phyloP scores from a whole-genome alignment of 2,797 vertebrate species.

The Cyclura pinguis region DNA sequence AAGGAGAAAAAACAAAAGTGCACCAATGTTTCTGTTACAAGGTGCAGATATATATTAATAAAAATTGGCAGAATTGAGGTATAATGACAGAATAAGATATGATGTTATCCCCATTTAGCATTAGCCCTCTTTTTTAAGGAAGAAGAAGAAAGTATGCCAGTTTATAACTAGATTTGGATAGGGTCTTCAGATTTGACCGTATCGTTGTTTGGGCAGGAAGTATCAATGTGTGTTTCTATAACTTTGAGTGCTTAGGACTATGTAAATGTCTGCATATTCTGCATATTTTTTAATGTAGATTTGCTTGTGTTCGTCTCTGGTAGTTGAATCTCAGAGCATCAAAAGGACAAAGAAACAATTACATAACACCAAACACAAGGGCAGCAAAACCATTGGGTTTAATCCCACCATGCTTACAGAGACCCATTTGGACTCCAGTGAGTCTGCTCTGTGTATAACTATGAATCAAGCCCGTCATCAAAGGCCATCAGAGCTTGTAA shows the following conservation, averaged over 20 bases:
- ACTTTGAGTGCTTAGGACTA: background rate
- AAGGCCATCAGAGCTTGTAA: background rate
- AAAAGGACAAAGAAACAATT: background rate
- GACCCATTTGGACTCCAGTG: background rate
- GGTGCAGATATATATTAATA: background rate
- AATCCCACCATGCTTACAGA: background rate
- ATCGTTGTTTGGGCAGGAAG: background rate
- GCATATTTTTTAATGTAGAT: no score
- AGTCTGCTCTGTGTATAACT: background rate
- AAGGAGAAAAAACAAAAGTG: background rate
- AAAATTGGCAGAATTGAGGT: no score
- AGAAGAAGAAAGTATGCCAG: no score
- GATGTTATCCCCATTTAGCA: background rate
- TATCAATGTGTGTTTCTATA: background rate
- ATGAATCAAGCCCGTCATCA: background rate
- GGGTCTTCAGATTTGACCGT: background rate
- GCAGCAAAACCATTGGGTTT: background rate
- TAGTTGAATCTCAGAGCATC: background rate
- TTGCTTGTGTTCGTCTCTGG: background rate
- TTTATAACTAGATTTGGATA: background rate
- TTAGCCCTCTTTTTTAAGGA: background rate
- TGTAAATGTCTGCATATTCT: background rate
- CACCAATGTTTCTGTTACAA: background rate
- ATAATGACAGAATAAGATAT: background rate
- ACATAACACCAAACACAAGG: background rate